A percentile compares a stretch with the other conserved stretches of the same genome.
Conservation (phyloP, 2,888 invertebrate genomes). For the Aromia moschata region DNA sequence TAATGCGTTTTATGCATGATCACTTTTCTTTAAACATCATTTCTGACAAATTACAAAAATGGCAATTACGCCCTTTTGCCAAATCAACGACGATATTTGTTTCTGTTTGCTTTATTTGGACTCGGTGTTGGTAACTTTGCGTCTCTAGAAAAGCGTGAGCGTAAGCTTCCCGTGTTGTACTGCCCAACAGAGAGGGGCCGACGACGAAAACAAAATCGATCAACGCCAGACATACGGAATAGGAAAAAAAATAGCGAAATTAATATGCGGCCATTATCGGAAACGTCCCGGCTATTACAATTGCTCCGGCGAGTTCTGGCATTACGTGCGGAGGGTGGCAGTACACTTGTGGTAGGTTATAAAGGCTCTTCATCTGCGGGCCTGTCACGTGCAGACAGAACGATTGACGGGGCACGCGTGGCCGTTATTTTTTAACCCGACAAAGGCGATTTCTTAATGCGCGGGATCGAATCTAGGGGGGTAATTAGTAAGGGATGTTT, state of each 20-base stretch:
- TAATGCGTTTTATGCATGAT: too few species aligned
- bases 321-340: conserved; percentile 11
- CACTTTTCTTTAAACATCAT: too few species aligned
- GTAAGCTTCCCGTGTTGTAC: too few species aligned
- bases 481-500: conserved; percentile 28
- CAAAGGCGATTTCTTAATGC: conserved; percentile 22
- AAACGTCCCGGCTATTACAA: conserved; percentile 18
- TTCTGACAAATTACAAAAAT: too few species aligned
- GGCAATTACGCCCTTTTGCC: too few species aligned
- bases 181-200: neutral
- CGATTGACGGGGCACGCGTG: conserved; percentile 33
- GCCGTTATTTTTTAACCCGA: conserved; percentile 28
- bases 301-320: conserved; percentile 15
- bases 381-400: conserved; percentile 35
- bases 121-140: too few species aligned
- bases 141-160: too few species aligned
- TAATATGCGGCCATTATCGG: conserved; percentile 3
- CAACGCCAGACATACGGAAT: neutral
- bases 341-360: conserved; percentile 44
- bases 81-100: too few species aligned
- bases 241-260: conserved; percentile 1
- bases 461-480: conserved; percentile 20
- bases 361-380: conserved; percentile 41
- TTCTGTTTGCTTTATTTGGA: too few species aligned
- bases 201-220: neutral